Evolutionary conservation across 2,113 vertebrate species (phyloP), one percentile per base, ranked within the genome.

Genomic region (Fulica atra): DNA sequence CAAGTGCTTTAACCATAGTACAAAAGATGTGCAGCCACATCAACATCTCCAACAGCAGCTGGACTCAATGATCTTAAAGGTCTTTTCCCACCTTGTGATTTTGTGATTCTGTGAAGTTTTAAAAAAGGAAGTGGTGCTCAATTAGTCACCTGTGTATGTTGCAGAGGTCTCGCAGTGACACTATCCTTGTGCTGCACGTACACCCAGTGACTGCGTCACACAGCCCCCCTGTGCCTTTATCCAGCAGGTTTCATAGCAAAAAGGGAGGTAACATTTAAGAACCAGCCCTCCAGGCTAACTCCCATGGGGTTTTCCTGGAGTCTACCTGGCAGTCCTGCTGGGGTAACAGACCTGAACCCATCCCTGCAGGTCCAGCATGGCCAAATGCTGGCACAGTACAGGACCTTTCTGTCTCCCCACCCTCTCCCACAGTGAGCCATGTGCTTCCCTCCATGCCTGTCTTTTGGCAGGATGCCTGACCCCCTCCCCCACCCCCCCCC

Each of bases 151-250:
- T 24, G 24, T 46, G 9, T 46, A 2, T 60, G 33, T 73, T 84
- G 35, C 44, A 87, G 78, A 73, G 33, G 26, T 64, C 11, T 80
- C 59, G 2, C 48, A 68, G 42, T 35, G 42, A 14, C 7, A 51
- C 50, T 57, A 19, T 17, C 15, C 5, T 13, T 38, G 14, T 68
- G 35, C 44, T 51, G 44, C 56, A 7, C 6, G 16, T 23, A 31
- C 6, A 56, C 38, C 23, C 0, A 0, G 35, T 70, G 57, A 48
- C 38, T 35, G 13, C 8, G 24, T 64, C 77, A 72, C 57, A 15
- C 28, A 89, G 21, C 51, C 21, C 10, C 66, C 42, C 74, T 0
- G 0, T 76, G 77, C 42, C 46, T 76, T 86, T 63, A 50, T 59
- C 17, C 40, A 26, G 40, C 28, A 8, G 18, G 18, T 44, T 28